Evolutionary conservation across 2,113 vertebrate genomes (phyloP).

Genomic region (Chamaetylas fuelleborni): DNA sequence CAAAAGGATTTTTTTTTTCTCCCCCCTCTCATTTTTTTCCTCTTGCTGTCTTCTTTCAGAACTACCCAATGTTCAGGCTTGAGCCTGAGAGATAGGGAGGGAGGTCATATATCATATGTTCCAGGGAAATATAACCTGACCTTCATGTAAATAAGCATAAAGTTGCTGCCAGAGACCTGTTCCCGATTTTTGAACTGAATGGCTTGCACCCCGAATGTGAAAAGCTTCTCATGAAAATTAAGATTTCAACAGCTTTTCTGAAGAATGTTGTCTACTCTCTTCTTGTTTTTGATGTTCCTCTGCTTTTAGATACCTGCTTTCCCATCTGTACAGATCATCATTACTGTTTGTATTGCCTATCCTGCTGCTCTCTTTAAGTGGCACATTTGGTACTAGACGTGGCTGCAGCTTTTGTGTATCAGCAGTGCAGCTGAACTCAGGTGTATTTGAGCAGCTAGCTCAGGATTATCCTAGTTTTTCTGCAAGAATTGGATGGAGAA

Average conservation of each 20-base stretch:
- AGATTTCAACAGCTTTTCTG: background rate
- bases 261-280: background rate
- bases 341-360: background rate
- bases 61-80: background rate
- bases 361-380: background rate
- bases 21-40: background rate
- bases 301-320: background rate
- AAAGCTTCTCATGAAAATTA: background rate
- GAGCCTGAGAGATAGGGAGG: background rate
- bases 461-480: background rate
- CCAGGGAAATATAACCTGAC: background rate
- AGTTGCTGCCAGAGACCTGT: background rate
- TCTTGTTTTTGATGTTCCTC: background rate
- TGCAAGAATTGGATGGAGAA: background rate
- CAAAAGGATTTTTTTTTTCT: background rate
- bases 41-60: background rate
- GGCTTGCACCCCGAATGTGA: background rate
- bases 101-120: background rate
- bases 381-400: background rate
- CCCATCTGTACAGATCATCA: background rate
- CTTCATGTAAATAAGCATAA: background rate
- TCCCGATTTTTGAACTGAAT: background rate
- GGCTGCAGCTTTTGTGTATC: background rate
- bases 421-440: background rate
- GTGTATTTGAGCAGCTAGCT: background rate